phyloP scores from a whole-genome alignment of 2,888 invertebrate genomes.

The Erebia epiphron region DNA sequence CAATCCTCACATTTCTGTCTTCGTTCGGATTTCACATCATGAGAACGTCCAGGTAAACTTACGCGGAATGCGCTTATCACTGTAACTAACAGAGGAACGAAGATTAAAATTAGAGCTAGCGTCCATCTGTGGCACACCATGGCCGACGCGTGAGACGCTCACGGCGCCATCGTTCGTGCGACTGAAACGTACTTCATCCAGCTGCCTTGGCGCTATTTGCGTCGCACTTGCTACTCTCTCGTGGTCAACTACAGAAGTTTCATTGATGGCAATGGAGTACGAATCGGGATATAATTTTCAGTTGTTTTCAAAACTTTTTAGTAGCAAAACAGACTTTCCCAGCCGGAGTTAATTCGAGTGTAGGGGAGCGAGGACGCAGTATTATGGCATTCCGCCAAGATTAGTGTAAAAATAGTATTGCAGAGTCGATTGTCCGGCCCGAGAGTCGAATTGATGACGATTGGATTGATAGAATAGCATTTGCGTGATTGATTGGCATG shows the following conservation, averaged over 20 bases:
- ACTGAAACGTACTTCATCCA: constrained; percentile 63
- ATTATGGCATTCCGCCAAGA: constrained; percentile 75
- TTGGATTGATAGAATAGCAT: constrained; percentile 58
- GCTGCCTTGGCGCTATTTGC: constrained; percentile 64
- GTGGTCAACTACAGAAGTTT: constrained; percentile 57
- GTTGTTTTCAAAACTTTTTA: constrained; percentile 54
- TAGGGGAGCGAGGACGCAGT: constrained; percentile 84
- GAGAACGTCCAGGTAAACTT: constrained; percentile 66
- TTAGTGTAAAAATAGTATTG: constrained; percentile 76
- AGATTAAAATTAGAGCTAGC: constrained; percentile 76
- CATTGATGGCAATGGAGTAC: constrained; percentile 61
- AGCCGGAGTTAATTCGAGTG: constrained; percentile 85
- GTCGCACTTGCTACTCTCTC: constrained; percentile 57
- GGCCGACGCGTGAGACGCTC: constrained; percentile 67
- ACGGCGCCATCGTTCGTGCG: constrained; percentile 74
- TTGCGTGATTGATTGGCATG: constrained; percentile 41
- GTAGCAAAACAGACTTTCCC: constrained; percentile 66
- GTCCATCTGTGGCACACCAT: constrained; percentile 77
- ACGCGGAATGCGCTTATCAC: constrained; percentile 81
- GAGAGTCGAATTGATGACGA: constrained; percentile 63
- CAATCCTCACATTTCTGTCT: constrained; percentile 71
- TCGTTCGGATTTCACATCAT: constrained; percentile 56
- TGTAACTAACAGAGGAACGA: constrained; percentile 74
- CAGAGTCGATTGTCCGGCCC: constrained; percentile 73
- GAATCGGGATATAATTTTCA: constrained; percentile 54